phyloP scores from a whole-genome alignment of 2,113 vertebrate species.

The Boulengeromyrus knoepffleri region DNA sequence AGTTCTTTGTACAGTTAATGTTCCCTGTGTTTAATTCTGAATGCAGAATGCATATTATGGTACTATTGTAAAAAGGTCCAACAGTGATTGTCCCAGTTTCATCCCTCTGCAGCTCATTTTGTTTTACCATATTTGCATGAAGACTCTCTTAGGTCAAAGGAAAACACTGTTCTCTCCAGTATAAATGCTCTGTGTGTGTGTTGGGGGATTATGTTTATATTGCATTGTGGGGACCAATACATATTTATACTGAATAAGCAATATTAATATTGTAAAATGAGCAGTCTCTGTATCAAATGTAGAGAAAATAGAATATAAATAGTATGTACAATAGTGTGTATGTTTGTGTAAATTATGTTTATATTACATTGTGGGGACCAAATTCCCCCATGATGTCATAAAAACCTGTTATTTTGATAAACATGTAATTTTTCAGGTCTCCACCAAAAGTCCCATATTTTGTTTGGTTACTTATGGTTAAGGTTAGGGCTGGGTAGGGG shows the following conservation, averaged over 20 bases:
- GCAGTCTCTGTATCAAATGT: neutral
- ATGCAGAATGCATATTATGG: slow-evolving; percentile 63
- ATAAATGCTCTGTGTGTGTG: neutral
- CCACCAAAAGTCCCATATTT: no score
- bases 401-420: neutral
- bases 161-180: slow-evolving; percentile 11
- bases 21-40: slow-evolving; percentile 72
- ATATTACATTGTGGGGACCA: no score
- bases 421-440: neutral
- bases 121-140: slow-evolving; percentile 7
- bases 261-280: no score
- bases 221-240: neutral
- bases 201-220: neutral
- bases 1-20: slow-evolving; percentile 66
- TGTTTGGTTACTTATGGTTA: no score
- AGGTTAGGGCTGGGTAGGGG: no score
- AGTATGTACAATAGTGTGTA: neutral
- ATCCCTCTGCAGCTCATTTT: slow-evolving; percentile 33
- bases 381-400: neutral
- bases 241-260: neutral
- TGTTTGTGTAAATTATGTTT: neutral
- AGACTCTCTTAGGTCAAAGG: slow-evolving; percentile 7
- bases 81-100: slow-evolving; percentile 45
- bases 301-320: neutral
- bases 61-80: slow-evolving; percentile 71